These are phyloP conservation scores for Eupithecia subumbrata DNA, from an alignment of 2,888 invertebrate genomes.

Conservation along the genomic window DNA sequence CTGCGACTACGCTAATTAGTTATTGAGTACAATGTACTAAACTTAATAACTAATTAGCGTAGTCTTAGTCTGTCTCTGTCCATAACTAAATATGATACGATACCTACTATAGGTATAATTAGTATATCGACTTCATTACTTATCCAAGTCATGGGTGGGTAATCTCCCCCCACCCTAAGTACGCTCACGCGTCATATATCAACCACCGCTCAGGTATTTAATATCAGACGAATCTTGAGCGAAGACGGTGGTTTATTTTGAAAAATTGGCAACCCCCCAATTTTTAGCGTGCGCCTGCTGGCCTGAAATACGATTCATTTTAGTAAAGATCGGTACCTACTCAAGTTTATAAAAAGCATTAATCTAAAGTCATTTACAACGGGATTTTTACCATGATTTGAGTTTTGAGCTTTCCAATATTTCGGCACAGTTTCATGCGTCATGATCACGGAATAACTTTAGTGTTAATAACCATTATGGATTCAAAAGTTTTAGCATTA, in stretches of 20 bases:
- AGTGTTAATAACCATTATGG: no score
- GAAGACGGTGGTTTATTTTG: slow-evolving; percentile 49
- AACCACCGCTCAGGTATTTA: slow-evolving; percentile 72
- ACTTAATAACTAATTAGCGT: background rate
- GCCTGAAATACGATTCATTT: slow-evolving; percentile 25
- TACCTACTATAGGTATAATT: background rate
- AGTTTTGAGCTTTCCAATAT: no score
- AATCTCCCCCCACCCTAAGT: background rate
- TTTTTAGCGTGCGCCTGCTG: slow-evolving; percentile 33
- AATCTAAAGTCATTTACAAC: no score
- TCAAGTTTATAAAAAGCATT: background rate
- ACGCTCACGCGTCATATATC: slow-evolving; percentile 66
- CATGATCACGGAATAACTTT: no score
- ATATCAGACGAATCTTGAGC: slow-evolving; percentile 60
- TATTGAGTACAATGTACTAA: no score
- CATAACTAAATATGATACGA: background rate
- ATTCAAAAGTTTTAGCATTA: no score
- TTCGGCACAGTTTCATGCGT: no score
- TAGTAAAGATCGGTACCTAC: slow-evolving; percentile 4
- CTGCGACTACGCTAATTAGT: no score
- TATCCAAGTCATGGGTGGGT: background rate
- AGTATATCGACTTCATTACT: background rate
- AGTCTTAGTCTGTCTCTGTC: background rate
- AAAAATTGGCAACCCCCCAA: slow-evolving; percentile 51
- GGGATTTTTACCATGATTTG: no score